Conservation (phyloP, 2,113 vertebrate species). For the Naja naja region DNA sequence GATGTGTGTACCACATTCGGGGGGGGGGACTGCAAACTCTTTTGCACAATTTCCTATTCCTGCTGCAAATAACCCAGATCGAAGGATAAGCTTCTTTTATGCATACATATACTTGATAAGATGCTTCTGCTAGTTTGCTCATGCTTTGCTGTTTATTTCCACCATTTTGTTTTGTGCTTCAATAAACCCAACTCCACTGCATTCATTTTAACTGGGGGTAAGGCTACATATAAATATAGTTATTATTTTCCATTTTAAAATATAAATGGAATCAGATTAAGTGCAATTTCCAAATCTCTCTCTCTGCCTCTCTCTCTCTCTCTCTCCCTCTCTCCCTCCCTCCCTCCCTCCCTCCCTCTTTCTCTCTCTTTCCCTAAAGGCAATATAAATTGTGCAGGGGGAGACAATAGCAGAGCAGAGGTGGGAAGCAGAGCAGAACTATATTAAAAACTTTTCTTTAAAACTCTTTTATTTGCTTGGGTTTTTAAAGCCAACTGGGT, state of each 20-base stretch:
- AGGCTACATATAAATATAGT: slow-evolving; percentile 29
- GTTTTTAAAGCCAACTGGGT: slow-evolving; percentile 35
- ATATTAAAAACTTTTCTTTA: neutral
- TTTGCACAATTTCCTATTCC: neutral
- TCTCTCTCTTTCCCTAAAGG: neutral
- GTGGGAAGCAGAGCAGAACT: neutral
- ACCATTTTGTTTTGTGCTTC: neutral
- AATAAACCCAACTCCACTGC: neutral
- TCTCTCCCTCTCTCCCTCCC: too few relatives aligned
- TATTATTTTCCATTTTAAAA: slow-evolving; percentile 37
- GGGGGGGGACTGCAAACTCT: neutral
- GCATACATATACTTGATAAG: neutral
- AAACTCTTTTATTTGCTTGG: neutral
- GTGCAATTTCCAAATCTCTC: neutral
- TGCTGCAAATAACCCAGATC: neutral
- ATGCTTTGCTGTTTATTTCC: neutral
- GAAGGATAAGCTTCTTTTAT: neutral
- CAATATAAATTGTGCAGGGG: neutral
- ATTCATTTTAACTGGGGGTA: slow-evolving; percentile 26
- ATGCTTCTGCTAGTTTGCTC: neutral
- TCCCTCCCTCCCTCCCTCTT: neutral
- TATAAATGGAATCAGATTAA: neutral
- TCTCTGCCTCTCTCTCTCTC: neutral
- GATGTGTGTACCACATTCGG: neutral
- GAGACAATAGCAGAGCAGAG: neutral